Base-by-base conservation (phyloP, 2,888 invertebrate genomes). In the Epinotia demarniana region DNA sequence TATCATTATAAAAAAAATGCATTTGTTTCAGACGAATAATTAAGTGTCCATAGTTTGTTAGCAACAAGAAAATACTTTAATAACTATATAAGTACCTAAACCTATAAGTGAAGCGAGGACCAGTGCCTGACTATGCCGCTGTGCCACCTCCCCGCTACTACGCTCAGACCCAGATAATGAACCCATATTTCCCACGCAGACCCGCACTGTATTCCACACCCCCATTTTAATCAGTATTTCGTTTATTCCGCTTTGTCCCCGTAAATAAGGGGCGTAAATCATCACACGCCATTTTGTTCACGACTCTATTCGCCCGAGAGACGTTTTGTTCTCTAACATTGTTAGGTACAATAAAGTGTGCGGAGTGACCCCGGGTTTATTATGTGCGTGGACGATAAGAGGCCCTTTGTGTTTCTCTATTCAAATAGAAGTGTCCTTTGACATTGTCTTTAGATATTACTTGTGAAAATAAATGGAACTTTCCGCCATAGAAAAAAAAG, bases 181-280 rank as follows among this genome's bases (percentile, higher is more conserved):
- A 58, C 57, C n/a, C n/a, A 43, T n/a, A 43, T 43, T 46, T 19
- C 16, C 61, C 19, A 18, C 16, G 16, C 60, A 8, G 27, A 11
- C 19, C 27, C 19, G 16, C 16, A 4, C 33, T 12, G 33, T 62
- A 62, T 58, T 23, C 61, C 33, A 12, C 53, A 9, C 61, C 13
- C 64, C 57, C 61, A 39, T 73, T 73, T 73, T 73, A 67, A 67
- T 73, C 60, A 67, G 49, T 43, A 67, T 73, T 73, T 67, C 73
- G 49, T 73, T 67, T 60, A 66, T 33, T 49, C 43, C 11, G 49
- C 58, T 53, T 73, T 73, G 67, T 67, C 60, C 53, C 11, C 53
- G 39, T 23, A 61, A 73, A 67, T 61, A 67, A 66, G 62, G 63
- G 57, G 67, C n/a, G 67, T 73, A 55, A 73, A 73, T 73, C 67